Evolutionary conservation across 1,140 invertebrate species (phyloP).

Genomic region (Pantala flavescens): DNA sequence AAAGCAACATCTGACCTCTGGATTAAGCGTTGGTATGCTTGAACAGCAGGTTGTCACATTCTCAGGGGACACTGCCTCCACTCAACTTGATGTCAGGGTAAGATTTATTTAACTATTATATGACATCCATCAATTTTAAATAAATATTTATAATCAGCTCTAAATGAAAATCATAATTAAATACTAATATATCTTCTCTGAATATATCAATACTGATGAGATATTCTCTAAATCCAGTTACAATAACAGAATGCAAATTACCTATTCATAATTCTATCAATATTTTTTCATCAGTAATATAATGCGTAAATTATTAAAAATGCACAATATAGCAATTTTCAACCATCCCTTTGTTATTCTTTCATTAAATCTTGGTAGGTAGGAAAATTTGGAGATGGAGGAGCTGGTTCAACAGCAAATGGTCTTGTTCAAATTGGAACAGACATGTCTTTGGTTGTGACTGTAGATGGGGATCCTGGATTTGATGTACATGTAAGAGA

Average conservation of each 20-base stretch:
- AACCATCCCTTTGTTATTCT: too few species aligned
- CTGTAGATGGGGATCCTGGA: constrained; percentile 65
- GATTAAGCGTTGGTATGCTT: constrained; percentile 66
- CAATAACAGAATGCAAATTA: too few species aligned
- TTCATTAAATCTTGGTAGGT: not conserved
- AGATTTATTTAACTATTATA: not conserved
- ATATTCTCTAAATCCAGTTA: too few species aligned
- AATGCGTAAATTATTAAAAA: too few species aligned
- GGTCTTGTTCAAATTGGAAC: constrained; percentile 75
- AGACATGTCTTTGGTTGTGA: constrained; percentile 68
- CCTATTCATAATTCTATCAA: too few species aligned
- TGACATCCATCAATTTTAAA: too few species aligned
- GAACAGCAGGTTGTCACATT: constrained; percentile 71
- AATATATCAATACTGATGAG: too few species aligned
- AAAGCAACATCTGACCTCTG: constrained; percentile 60
- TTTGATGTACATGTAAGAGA: constrained; percentile 55
- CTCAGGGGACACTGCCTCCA: constrained; percentile 69
- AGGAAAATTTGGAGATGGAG: not conserved
- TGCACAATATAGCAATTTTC: too few species aligned
- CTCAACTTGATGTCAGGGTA: constrained; percentile 61
- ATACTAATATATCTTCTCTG: too few species aligned
- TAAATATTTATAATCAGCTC: too few species aligned
- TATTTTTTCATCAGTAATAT: too few species aligned
- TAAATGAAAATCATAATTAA: too few species aligned
- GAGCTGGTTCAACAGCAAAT: constrained; percentile 44